Percentiles rank a stretch among this genome's conserved stretches.
Evolutionary conservation across 1,140 invertebrate genomes (phyloP).

Genomic region (Hylaeus anthracinus): DNA sequence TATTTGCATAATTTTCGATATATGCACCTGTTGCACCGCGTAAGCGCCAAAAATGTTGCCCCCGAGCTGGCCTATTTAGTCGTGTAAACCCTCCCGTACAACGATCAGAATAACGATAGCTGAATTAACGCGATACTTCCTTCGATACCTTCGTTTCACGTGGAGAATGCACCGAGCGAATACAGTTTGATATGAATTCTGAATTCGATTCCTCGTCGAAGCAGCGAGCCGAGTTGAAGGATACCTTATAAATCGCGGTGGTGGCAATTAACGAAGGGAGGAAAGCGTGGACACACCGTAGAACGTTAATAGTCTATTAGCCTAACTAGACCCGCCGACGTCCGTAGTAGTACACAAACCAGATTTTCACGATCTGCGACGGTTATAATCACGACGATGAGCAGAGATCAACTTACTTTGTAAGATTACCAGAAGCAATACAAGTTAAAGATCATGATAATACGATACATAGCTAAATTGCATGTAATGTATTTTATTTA

Average conservation of each 20-base stretch:
- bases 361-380: no score
- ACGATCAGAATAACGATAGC: not conserved
- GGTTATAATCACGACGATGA: no score
- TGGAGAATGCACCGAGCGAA: not conserved
- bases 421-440: no score
- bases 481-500: no score
- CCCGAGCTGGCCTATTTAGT: not conserved
- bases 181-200: slow-evolving; percentile 12
- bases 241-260: not conserved
- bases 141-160: not conserved
- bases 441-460: no score
- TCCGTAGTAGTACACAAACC: not conserved
- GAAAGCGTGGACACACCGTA: not conserved
- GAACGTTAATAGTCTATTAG: slow-evolving; percentile 44
- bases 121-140: not conserved
- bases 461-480: no score
- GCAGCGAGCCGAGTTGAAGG: not conserved
- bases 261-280: not conserved
- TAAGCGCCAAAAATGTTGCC: not conserved
- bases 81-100: no score
- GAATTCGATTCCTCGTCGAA: not conserved
- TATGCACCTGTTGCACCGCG: slow-evolving; percentile 15
- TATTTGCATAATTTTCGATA: slow-evolving; percentile 13
- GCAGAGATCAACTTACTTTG: no score
- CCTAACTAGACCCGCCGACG: slow-evolving; percentile 21